Evolutionary conservation across 2,888 invertebrate species (phyloP), one percentile per base, ranked within the genome.

Genomic region (Amphimallon solstitiale): DNA sequence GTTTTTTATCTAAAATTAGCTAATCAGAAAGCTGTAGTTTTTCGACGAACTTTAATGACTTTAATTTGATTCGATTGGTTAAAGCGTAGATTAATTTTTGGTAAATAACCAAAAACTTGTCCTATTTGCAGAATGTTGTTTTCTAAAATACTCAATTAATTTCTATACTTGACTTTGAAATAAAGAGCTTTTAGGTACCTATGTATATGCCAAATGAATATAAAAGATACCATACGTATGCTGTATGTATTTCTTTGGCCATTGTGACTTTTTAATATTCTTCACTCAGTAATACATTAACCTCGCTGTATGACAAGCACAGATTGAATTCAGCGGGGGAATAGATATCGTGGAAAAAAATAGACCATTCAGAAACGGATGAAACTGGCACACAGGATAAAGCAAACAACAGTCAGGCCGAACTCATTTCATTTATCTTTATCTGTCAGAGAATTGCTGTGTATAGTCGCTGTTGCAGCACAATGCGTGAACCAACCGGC

Each of bases 381-480:
- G 64, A 35, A 54, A 63, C 63, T 63, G 63, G 64, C 64, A 59
- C 54, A 64, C 64, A 56, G 64, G 64, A 64, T 64, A 64, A 64
- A 64, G 64, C 64, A 64, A 64, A 64, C 64, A 64, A 64, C 64
- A 64, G 56, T 48, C 56, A 54, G 56, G 48, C 56, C 56, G 64
- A 68, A 73, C 73, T 68, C 69, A 67, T 67, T 70, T 67, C 74
- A 71, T 66, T 66, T 70, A 69, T 70, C 65, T 65, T 70, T 68
- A 68, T 69, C 67, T 67, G 68, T 67, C 70, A 69, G 67, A 37
- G 64, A 64, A 54, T 64, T 54, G 49, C 49, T 43, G 63, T 63
- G 51, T 49, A 63, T 63, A 51, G 63, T 49, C 51, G 49, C 63
- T 40, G 63, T 43, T 49, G 51, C 56, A 51, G 63, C 63, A 63